Percentiles rank a stretch among this genome's conserved stretches.
Conservation (phyloP, 2,888 invertebrate genomes). For the Zelleria hepariella region DNA sequence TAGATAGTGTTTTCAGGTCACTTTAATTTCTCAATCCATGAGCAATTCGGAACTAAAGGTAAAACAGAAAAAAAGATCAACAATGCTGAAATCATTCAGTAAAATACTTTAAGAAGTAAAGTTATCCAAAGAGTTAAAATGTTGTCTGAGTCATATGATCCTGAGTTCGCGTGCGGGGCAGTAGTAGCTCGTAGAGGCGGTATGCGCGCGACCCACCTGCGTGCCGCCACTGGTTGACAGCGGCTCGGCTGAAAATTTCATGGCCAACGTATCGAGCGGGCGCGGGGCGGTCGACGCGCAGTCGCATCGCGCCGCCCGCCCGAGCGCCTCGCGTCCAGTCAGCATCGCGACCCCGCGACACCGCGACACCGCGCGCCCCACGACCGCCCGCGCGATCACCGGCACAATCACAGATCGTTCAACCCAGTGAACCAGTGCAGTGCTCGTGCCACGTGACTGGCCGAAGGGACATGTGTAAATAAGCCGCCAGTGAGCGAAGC, state of each 20-base stretch:
- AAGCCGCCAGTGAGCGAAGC: slow-evolving; percentile 35
- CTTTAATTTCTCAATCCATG: too few relatives aligned
- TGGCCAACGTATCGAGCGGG: slow-evolving; percentile 61
- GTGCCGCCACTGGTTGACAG: slow-evolving; percentile 65
- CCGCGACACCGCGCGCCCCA: slow-evolving; percentile 22
- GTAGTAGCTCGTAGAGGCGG: slow-evolving; percentile 1
- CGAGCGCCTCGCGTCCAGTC: slow-evolving; percentile 16
- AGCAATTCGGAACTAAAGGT: too few relatives aligned
- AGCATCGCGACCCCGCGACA: background rate
- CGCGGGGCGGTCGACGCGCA: slow-evolving; percentile 42
- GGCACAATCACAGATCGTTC: slow-evolving; percentile 10
- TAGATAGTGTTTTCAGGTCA: too few relatives aligned
- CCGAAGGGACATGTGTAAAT: slow-evolving; percentile 40
- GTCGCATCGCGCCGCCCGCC: slow-evolving; percentile 46
- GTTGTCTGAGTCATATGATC: background rate
- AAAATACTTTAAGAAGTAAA: background rate
- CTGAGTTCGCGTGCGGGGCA: slow-evolving; percentile 1
- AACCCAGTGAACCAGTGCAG: slow-evolving; percentile 23
- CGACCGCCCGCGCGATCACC: slow-evolving; percentile 27
- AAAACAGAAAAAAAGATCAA: too few relatives aligned
- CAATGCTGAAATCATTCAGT: too few relatives aligned
- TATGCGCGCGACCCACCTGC: slow-evolving; percentile 34
- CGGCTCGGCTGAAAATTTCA: slow-evolving; percentile 63
- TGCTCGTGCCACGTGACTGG: slow-evolving; percentile 34
- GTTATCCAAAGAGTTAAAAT: background rate